Base-by-base conservation (phyloP, 2,888 invertebrate genomes). In the Drosophila emarginata region DNA sequence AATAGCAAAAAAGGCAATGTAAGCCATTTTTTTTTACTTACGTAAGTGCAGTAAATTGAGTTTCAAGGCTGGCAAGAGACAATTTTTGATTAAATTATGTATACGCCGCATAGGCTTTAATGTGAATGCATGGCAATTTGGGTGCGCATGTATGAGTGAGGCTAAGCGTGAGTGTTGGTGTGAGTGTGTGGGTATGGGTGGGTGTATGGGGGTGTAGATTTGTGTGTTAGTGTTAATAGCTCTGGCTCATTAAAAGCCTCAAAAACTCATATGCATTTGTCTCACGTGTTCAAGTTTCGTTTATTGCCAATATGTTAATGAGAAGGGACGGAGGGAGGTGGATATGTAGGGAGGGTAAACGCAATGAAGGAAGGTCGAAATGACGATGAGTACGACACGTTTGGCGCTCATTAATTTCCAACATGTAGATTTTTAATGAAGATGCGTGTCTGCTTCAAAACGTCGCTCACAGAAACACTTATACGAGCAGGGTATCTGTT, bases 391-490 rank as follows among this genome's bases (percentile, higher is more conserved):
- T 59, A 37, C 58, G 74, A 67, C 81, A 86, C 81, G 80, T 71
- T 86, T 74, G 76, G 70, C 66, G 70, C 78, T 72, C 81, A 83
- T 81, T 81, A 80, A 86, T 86, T 86, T 83, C 70, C 86, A 70
- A 68, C 80, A 60, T 86, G 80, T 80, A 74, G 65, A 70, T 86
- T 86, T 81, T 83, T 81, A 83, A 86, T 86, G 83, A 83, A 76
- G 80, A 76, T 74, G 72, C 73, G 82, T 70, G 72, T 59, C 64
- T 69, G 66, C 50, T 56, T 40, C 61, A 52, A 53, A 39, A 39
- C 28, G 61, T 36, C 21, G 45, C 45, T 39, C n/a, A 65, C 61
- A 59, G 23, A 21, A 56, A 62, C 61, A 28, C 37, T n/a, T 11
- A 51, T 9, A n/a, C 14, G 11, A 23, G 14, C 12, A 32, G 14